Percentiles rank a stretch among this genome's conserved stretches.
These are phyloP conservation scores for Halocaridina rubra DNA, from an alignment of 2,888 invertebrate genomes.

Conservation along the genomic window DNA sequence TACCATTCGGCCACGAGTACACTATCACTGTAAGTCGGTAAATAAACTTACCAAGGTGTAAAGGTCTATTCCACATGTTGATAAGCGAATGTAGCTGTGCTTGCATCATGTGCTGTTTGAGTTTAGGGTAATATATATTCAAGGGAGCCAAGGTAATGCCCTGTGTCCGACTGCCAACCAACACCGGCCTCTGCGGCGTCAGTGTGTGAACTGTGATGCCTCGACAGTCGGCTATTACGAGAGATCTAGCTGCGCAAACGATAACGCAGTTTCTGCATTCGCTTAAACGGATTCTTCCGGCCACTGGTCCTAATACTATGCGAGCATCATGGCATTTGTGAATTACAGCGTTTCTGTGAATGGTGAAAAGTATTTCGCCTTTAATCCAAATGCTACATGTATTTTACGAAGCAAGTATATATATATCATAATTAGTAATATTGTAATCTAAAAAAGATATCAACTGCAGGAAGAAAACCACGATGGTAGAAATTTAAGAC, in stretches of 20 bases:
- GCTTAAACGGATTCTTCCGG: slow-evolving; percentile 68
- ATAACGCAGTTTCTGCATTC: slow-evolving; percentile 69
- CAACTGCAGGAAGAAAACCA: no score
- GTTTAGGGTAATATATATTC: slow-evolving; percentile 68
- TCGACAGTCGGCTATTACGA: slow-evolving; percentile 68
- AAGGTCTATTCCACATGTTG: slow-evolving; percentile 69
- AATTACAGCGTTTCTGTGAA: slow-evolving; percentile 62
- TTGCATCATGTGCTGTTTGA: slow-evolving; percentile 68
- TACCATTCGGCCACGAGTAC: no score
- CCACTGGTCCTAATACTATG: slow-evolving; percentile 69
- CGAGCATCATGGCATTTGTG: slow-evolving; percentile 68
- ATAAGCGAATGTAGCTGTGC: slow-evolving; percentile 67
- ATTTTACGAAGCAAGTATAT: no score
- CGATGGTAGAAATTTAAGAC: no score
- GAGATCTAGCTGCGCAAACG: slow-evolving; percentile 67
- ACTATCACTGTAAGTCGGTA: background rate
- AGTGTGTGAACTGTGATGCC: slow-evolving; percentile 68
- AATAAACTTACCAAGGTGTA: slow-evolving; percentile 67
- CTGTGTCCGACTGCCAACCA: slow-evolving; percentile 66
- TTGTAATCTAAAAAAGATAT: no score
- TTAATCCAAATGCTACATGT: background rate
- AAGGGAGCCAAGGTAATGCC: slow-evolving; percentile 68
- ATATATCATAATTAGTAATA: no score
- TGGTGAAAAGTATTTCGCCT: background rate
- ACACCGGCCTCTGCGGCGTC: slow-evolving; percentile 69